Evolutionary conservation across 2,113 vertebrate genomes (phyloP).

Genomic region (Elaphurus davidianus): DNA sequence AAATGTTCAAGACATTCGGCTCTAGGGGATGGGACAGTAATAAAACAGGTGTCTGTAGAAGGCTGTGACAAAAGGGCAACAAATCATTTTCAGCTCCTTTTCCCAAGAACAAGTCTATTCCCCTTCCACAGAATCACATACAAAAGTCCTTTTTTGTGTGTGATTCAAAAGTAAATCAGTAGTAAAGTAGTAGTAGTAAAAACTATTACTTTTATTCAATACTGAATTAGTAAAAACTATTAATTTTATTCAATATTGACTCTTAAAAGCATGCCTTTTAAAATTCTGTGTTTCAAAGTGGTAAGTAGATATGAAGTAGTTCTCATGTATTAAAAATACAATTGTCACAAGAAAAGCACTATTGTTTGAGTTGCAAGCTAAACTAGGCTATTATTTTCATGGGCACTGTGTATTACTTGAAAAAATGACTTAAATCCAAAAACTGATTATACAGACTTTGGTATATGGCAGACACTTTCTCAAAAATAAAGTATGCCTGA

Average conservation of each 20-base stretch:
- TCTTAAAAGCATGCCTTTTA: not conserved
- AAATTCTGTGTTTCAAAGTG: not conserved
- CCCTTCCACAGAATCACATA: not conserved
- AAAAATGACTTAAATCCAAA: constrained; percentile 38
- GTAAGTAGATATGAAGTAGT: not conserved
- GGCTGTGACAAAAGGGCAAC: not conserved
- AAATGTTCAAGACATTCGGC: not conserved
- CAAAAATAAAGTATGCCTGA: constrained; percentile 10
- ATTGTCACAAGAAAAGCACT: not conserved
- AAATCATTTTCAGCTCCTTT: not conserved
- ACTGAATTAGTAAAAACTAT: not conserved
- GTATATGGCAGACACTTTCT: not conserved
- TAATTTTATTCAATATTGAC: not conserved
- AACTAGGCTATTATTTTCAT: constrained; percentile 1
- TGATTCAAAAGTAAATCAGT: not conserved
- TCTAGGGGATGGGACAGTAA: not conserved
- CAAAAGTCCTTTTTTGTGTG: not conserved
- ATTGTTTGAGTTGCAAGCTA: not conserved
- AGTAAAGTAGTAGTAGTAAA: not conserved
- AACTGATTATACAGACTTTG: not conserved
- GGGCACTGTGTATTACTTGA: not conserved
- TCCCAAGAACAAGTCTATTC: not conserved
- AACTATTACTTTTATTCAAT: not conserved
- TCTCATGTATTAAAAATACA: not conserved
- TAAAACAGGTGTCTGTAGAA: not conserved